Percentiles rank a stretch among this genome's conserved stretches.
Conservation (phyloP, 2,888 invertebrate genomes). For the Hipparchia sbordonii region DNA sequence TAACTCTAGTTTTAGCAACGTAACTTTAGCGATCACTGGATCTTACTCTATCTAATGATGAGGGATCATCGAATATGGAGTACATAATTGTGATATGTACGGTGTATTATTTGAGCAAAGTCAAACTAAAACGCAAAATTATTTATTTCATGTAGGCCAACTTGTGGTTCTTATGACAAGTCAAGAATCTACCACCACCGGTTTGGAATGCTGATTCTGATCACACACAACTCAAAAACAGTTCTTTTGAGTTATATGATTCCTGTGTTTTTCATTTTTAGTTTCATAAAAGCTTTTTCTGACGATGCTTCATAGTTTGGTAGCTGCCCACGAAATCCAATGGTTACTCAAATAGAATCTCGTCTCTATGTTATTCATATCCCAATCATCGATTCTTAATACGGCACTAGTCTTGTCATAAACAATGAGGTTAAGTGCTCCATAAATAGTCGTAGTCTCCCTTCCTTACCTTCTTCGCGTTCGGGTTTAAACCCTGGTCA, state of each 20-base stretch:
- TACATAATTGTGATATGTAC: constrained; percentile 8
- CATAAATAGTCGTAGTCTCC: constrained; percentile 58
- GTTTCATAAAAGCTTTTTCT: neutral
- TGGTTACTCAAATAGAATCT: neutral
- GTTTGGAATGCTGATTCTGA: no score
- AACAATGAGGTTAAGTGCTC: constrained; percentile 69
- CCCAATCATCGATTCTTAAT: constrained; percentile 47
- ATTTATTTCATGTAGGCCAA: no score
- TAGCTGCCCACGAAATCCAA: neutral
- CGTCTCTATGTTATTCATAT: constrained; percentile 37
- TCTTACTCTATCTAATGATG: constrained; percentile 7
- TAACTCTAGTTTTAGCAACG: no score
- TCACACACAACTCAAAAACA: no score
- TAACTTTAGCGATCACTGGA: neutral
- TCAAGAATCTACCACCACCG: no score
- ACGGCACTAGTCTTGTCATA: constrained; percentile 64
- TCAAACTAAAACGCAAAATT: no score
- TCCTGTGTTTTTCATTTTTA: no score
- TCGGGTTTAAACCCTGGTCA: constrained; percentile 32
- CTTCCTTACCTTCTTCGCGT: constrained; percentile 52
- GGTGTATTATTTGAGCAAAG: no score
- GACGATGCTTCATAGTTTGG: neutral
- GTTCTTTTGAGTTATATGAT: no score
- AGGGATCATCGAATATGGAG: constrained; percentile 28
- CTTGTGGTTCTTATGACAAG: no score